phyloP scores from a whole-genome alignment of 2,888 invertebrate genomes.

The Eucriotettix oculatus region DNA sequence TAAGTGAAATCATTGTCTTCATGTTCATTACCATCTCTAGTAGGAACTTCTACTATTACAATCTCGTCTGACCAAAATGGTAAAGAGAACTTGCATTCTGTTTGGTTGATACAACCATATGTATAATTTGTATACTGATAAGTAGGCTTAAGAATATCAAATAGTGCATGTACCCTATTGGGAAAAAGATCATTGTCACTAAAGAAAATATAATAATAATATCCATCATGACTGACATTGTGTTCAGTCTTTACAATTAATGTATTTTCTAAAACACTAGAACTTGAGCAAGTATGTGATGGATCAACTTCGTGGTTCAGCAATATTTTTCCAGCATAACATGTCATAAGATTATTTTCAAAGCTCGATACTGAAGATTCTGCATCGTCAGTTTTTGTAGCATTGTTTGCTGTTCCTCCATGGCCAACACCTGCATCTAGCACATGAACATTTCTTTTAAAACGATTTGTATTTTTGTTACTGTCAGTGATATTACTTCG shows the following conservation, averaged over 20 bases:
- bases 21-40: slow-evolving; percentile 48
- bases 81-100: slow-evolving; percentile 58
- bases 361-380: slow-evolving; percentile 67
- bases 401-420: slow-evolving; percentile 53
- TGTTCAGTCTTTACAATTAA: slow-evolving; percentile 44
- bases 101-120: slow-evolving; percentile 56
- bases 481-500: slow-evolving; percentile 8
- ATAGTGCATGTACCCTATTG: slow-evolving; percentile 68
- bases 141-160: slow-evolving; percentile 72
- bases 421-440: slow-evolving; percentile 60
- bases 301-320: slow-evolving; percentile 53
- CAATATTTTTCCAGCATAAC: slow-evolving; percentile 61
- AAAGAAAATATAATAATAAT: slow-evolving; percentile 80
- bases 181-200: slow-evolving; percentile 66
- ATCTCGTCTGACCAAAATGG: slow-evolving; percentile 56
- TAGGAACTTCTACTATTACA: slow-evolving; percentile 72
- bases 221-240: slow-evolving; percentile 57
- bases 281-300: slow-evolving; percentile 47
- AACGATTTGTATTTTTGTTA: not conserved
- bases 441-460: slow-evolving; percentile 22
- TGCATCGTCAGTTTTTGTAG: slow-evolving; percentile 29
- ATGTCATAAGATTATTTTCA: slow-evolving; percentile 56
- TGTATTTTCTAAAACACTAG: slow-evolving; percentile 21
- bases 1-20: slow-evolving; percentile 55
- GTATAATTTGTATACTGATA: slow-evolving; percentile 57